Base-by-base conservation (phyloP, 1,140 invertebrate species). In the Coenobita brevimanus region DNA sequence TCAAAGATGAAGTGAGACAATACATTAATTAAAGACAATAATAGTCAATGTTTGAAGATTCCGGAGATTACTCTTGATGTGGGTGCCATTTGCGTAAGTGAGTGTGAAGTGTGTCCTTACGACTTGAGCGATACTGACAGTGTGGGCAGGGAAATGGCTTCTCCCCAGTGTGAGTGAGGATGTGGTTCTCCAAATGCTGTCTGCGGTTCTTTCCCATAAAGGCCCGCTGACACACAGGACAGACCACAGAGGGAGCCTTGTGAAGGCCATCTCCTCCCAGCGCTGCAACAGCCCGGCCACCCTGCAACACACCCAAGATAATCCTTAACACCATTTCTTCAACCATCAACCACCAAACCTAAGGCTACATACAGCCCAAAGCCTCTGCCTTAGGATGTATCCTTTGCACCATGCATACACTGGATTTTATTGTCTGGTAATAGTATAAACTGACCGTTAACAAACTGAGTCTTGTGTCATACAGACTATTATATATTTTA, bases 281-380 rank as follows among this genome's bases (percentile, higher is more conserved):
- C 64, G 80, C 38, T 33, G 64, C 41, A 71, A 43, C 85, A 80
- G 46, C 78, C 50, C 76, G 38, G 43, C 33, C 57, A 69, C 78
- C 85, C 85, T 87, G 85, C 85, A 87, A 87, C 85, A 87, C 85
- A 87, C 85, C 85, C 85, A 87, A 87, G 85, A 87, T 62, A 80
- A 71, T 69, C 78, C 78, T 80, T 87, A 80, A 33, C 64, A 87
- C 78, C 60, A 69, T 41, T 36, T 50, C 36, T 41, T 62, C 76
- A 21, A 43, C 60, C 71, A 60, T 15, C 33, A 75, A 76, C 38
- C 73, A 76, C 73, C 73, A 75, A 75, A 76, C 38, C 15, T 33
- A 33, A 17, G 33, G 36, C 38, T 76, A 76, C 54, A 54, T 24
- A 38, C 24, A 82, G 15, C 17, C 64, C 67, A 50, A 71, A 43